These are phyloP conservation scores for Procambarus clarkii DNA, from an alignment of 1,140 invertebrate species.

Conservation along the genomic window DNA sequence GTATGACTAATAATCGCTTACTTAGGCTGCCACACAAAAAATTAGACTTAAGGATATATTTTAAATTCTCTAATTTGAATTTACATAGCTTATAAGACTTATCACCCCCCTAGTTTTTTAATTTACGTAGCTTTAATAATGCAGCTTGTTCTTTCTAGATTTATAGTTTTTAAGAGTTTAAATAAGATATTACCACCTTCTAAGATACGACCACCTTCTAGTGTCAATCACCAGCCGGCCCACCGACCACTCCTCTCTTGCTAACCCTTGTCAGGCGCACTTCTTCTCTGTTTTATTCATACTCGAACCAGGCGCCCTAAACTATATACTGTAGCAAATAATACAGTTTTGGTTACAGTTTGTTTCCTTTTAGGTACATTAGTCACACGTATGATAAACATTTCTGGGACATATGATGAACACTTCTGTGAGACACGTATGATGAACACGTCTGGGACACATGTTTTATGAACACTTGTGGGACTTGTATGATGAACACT, in stretches of 20 bases:
- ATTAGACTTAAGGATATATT: not conserved
- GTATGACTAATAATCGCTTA: not conserved
- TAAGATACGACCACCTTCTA: not conserved
- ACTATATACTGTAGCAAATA: not conserved
- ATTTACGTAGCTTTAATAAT: not conserved
- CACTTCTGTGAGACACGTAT: too few relatives aligned
- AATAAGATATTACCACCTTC: not conserved
- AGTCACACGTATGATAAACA: not conserved
- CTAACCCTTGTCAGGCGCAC: not conserved
- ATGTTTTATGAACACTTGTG: too few relatives aligned
- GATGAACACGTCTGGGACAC: too few relatives aligned
- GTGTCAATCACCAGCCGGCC: not conserved
- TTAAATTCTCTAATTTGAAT: not conserved
- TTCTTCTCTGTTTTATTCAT: not conserved
- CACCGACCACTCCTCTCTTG: not conserved
- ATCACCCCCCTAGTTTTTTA: not conserved
- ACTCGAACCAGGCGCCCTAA: not conserved
- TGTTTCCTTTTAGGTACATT: not conserved
- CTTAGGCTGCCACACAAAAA: not conserved
- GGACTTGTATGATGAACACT: too few relatives aligned
- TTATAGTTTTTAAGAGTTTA: not conserved
- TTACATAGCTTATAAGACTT: not conserved
- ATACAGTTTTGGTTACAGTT: not conserved
- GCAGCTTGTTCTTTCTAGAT: not conserved
- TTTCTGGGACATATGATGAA: too few relatives aligned